These are phyloP conservation scores for Intellagama lesueurii DNA, from an alignment of 2,797 vertebrate species.

Conservation along the genomic window DNA sequence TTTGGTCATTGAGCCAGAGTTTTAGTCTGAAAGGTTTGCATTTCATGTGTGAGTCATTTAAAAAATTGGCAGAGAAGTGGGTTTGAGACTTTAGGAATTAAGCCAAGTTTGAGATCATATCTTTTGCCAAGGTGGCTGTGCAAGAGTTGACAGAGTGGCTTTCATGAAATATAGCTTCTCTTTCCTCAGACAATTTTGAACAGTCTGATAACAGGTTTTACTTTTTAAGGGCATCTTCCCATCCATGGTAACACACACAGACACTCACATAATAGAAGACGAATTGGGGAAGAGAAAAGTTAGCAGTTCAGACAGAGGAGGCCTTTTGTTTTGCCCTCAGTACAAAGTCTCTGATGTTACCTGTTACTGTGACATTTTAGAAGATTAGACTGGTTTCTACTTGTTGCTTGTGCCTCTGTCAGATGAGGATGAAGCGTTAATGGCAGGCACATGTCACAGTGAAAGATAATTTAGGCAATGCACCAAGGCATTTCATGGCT, in stretches of 20 bases:
- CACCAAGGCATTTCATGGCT: slow-evolving; percentile 61
- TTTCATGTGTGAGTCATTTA: slow-evolving; percentile 51
- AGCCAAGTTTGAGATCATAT: slow-evolving; percentile 57
- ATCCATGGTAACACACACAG: slow-evolving; percentile 43
- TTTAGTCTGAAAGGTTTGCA: slow-evolving; percentile 26
- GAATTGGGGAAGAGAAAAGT: background rate
- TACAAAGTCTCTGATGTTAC: slow-evolving; percentile 35
- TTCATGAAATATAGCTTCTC: background rate
- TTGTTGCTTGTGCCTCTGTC: slow-evolving; percentile 54
- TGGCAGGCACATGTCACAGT: slow-evolving; percentile 73
- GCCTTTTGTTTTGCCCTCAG: slow-evolving; percentile 73
- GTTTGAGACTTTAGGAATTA: slow-evolving; percentile 38
- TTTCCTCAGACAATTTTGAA: slow-evolving; percentile 20
- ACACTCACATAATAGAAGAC: slow-evolving; percentile 15
- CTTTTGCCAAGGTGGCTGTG: background rate
- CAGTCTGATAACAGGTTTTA: background rate
- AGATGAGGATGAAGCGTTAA: slow-evolving; percentile 73
- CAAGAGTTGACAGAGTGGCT: slow-evolving; percentile 28
- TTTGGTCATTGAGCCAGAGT: slow-evolving; percentile 16
- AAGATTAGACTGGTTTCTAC: slow-evolving; percentile 61
- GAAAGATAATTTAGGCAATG: slow-evolving; percentile 72
- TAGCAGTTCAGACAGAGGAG: slow-evolving; percentile 52
- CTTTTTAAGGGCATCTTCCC: slow-evolving; percentile 47
- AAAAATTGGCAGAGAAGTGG: slow-evolving; percentile 65
- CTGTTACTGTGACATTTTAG: slow-evolving; percentile 6